phyloP scores from a whole-genome alignment of 2,888 invertebrate genomes.

The Clepsis dumicolana region DNA sequence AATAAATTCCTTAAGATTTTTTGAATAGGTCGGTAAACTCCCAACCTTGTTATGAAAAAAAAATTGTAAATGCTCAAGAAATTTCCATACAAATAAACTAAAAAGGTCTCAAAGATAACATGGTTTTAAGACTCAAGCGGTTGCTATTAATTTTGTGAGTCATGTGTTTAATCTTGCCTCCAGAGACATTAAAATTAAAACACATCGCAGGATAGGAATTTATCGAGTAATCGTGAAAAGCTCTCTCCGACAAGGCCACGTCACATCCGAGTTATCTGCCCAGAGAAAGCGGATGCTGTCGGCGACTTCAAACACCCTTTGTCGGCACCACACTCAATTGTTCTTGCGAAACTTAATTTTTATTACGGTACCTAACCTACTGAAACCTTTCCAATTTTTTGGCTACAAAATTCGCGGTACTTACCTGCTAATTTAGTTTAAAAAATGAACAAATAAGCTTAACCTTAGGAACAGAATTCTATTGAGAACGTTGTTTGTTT shows the following conservation, averaged over 20 bases:
- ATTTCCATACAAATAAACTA: neutral
- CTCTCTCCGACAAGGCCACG: slow-evolving; percentile 76
- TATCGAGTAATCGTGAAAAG: slow-evolving; percentile 83
- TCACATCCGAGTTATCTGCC: slow-evolving; percentile 78
- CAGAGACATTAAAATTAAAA: slow-evolving; percentile 56
- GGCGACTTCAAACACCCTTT: slow-evolving; percentile 80
- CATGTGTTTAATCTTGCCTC: slow-evolving; percentile 55
- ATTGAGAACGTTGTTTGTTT: slow-evolving; percentile 8
- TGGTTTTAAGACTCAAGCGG: neutral
- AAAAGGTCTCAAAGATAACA: neutral
- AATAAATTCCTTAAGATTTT: too few species aligned
- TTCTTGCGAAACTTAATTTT: slow-evolving; percentile 76
- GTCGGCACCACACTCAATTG: slow-evolving; percentile 73
- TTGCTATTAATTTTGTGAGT: slow-evolving; percentile 60
- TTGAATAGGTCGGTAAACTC: too few species aligned
- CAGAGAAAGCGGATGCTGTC: slow-evolving; percentile 82
- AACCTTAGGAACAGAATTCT: too few species aligned
- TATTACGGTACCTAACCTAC: slow-evolving; percentile 52
- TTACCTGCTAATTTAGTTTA: neutral
- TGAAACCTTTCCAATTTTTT: slow-evolving; percentile 45
- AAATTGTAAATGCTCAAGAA: too few species aligned
- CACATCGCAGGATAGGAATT: slow-evolving; percentile 71
- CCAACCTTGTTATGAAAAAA: too few species aligned
- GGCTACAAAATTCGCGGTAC: slow-evolving; percentile 19
- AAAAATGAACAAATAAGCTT: slow-evolving; percentile 24